These are phyloP conservation scores for Phyllostomus hastatus DNA, from an alignment of 2,113 vertebrate genomes.

Conservation along the genomic window DNA sequence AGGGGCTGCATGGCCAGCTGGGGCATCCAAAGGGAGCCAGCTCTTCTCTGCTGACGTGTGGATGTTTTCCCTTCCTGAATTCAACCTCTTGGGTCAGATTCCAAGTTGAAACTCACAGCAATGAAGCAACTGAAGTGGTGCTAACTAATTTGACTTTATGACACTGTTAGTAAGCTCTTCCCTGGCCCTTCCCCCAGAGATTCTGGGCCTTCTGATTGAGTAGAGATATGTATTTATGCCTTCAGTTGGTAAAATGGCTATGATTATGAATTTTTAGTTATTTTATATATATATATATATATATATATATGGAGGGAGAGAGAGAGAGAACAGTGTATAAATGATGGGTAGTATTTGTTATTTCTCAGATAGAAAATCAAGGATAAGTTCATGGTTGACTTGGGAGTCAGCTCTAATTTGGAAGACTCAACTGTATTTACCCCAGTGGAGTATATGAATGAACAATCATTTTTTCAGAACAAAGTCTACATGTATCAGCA, in stretches of 20 bases:
- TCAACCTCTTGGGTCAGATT: slow-evolving; percentile 35
- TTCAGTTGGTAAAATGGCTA: not conserved
- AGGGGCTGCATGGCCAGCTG: not conserved
- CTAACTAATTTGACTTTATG: not conserved
- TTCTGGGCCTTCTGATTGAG: not conserved
- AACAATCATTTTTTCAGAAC: not conserved
- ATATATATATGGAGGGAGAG: no score
- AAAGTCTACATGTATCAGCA: not conserved
- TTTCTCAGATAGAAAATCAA: slow-evolving; percentile 24
- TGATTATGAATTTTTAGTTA: not conserved
- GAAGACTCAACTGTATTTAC: not conserved
- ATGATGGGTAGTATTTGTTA: not conserved
- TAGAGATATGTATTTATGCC: not conserved
- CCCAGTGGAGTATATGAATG: not conserved
- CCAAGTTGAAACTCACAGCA: slow-evolving; percentile 44
- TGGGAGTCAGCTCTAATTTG: not conserved
- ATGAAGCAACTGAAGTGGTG: not conserved
- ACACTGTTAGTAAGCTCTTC: not conserved
- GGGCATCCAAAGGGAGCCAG: not conserved
- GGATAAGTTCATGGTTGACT: not conserved
- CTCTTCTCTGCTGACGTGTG: not conserved
- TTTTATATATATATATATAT: not conserved
- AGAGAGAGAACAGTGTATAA: not conserved
- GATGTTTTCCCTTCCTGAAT: slow-evolving; percentile 22
- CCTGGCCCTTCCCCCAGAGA: not conserved